Evolutionary conservation across 1,140 invertebrate genomes (phyloP).

Genomic region (Manduca sexta): DNA sequence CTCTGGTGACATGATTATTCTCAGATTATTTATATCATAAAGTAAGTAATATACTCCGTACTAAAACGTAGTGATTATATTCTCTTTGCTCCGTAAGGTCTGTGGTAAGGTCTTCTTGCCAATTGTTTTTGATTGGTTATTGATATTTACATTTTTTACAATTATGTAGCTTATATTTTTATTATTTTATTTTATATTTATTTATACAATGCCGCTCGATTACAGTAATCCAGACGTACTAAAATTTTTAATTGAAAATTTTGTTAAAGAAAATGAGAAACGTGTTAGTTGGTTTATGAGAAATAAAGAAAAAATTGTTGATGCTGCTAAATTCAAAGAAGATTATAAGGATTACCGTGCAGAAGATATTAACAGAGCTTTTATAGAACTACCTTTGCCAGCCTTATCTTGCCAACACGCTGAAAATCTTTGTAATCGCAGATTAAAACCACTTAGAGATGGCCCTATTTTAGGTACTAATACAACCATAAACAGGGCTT

Average conservation of each 20-base stretch:
- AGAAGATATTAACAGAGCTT: slow-evolving; percentile 10
- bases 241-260: slow-evolving; percentile 17
- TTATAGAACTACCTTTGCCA: slow-evolving; percentile 7
- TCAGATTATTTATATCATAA: too few relatives aligned
- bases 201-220: slow-evolving; percentile 17
- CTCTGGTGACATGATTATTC: too few relatives aligned
- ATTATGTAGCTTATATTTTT: neutral
- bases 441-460: slow-evolving; percentile 6
- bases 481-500: neutral
- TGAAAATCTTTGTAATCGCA: slow-evolving; percentile 9
- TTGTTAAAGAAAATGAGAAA: slow-evolving; percentile 16
- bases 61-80: too few relatives aligned
- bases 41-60: too few relatives aligned
- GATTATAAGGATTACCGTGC: slow-evolving; percentile 6
- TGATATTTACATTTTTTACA: too few relatives aligned
- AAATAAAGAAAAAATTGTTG: slow-evolving; percentile 15
- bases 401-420: slow-evolving; percentile 4
- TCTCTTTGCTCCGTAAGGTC: too few relatives aligned
- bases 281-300: slow-evolving; percentile 14
- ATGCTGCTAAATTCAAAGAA: slow-evolving; percentile 3
- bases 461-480: neutral
- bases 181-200: neutral
- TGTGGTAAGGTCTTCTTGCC: too few relatives aligned
- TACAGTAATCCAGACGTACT: slow-evolving; percentile 12
- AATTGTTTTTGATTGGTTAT: too few relatives aligned